phyloP scores from a whole-genome alignment of 2,113 vertebrate genomes.

The Corythornis cristatus region DNA sequence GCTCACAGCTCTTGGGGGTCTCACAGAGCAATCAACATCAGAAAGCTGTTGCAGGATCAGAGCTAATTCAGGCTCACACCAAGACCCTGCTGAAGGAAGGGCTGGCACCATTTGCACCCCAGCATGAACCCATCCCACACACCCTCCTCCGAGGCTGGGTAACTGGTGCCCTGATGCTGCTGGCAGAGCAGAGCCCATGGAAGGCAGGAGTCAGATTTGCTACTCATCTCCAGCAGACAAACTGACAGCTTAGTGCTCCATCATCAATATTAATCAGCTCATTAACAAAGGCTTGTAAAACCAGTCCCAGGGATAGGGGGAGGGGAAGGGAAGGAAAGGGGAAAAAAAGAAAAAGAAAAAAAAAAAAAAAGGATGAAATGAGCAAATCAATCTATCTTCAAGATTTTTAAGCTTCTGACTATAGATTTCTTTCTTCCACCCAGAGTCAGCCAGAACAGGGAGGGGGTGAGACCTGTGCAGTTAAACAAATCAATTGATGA shows the following conservation, averaged over 20 bases:
- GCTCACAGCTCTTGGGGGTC: neutral
- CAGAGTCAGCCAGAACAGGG: neutral
- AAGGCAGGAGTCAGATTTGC: fast-evolving
- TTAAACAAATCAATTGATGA: constrained; percentile 1
- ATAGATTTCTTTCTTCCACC: neutral
- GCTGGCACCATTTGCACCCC: neutral
- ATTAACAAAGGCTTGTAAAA: neutral
- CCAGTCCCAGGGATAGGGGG: neutral
- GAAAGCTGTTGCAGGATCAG: neutral
- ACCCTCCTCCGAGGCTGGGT: fast-evolving
- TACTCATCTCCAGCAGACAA: neutral
- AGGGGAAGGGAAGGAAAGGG: neutral
- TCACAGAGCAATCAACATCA: fast-evolving
- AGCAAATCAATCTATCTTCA: neutral
- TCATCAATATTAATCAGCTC: constrained; percentile 38
- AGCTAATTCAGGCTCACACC: neutral
- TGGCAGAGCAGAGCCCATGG: neutral
- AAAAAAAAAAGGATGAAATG: neutral
- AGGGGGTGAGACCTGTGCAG: neutral
- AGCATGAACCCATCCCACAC: fast-evolving
- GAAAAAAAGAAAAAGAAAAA: too few species aligned
- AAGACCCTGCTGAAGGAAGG: fast-evolving
- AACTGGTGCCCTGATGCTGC: neutral
- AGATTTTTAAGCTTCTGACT: neutral
- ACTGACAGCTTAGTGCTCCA: neutral